Conservation (phyloP, 2,797 vertebrate species). For the Gastrophryne carolinensis region DNA sequence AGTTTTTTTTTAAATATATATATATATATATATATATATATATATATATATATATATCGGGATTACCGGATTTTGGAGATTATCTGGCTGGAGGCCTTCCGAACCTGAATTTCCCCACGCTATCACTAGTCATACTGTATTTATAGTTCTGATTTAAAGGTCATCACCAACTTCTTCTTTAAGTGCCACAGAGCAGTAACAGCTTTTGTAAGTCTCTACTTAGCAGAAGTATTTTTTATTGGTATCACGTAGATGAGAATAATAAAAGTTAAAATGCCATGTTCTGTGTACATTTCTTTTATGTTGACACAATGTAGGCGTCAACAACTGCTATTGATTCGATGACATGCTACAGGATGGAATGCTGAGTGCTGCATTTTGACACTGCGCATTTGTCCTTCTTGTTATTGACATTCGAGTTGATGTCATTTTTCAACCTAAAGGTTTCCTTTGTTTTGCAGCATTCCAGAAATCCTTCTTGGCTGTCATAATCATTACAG, state of each 20-base stretch:
- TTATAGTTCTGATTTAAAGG: no score
- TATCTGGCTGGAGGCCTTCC: no score
- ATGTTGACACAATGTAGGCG: background rate
- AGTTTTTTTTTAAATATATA: no score
- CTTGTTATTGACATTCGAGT: slow-evolving; percentile 26
- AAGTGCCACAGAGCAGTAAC: no score
- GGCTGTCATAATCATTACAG: slow-evolving; percentile 1
- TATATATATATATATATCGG: no score
- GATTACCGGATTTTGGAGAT: no score
- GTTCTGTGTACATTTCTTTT: background rate
- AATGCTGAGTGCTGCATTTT: background rate
- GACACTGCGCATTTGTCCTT: slow-evolving; percentile 11
- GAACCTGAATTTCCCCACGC: no score
- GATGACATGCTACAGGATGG: background rate
- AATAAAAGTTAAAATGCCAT: background rate
- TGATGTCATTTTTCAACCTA: slow-evolving; percentile 23
- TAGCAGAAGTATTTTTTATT: no score
- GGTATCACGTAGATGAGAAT: background rate
- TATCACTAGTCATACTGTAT: no score
- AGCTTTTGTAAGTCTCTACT: no score
- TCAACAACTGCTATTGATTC: slow-evolving; percentile 6
- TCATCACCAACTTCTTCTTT: no score
- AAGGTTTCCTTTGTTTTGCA: slow-evolving; percentile 28
- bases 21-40: no score
- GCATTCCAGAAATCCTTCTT: slow-evolving; percentile 19